Base-by-base conservation (phyloP, 1,140 invertebrate genomes). In the Zaprionus inermis region DNA sequence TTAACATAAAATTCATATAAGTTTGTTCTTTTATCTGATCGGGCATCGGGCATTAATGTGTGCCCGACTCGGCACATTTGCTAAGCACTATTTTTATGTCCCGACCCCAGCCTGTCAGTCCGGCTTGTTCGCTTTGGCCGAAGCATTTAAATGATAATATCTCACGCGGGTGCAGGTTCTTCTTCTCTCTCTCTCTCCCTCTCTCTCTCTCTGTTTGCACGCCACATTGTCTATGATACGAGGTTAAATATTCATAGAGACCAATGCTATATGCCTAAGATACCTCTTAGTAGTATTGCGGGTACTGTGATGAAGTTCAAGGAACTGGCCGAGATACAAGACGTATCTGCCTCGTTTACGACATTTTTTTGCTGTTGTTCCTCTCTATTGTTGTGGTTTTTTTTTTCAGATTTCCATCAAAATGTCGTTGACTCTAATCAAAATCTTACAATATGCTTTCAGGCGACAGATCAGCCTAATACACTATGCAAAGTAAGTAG, bases 121-220 rank as follows among this genome's bases (percentile, higher is more conserved):
- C 81, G 77, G 81, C 55, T 58, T 72, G 44, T 30, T 66, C 49
- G 52, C 58, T 18, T 59, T 44, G 36, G 34, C 6, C 12, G 38
- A 57, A 66, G 46, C 68, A 84, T 84, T 85, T 74, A 65, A 85
- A 84, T 84, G 78, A 85, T 84, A 84, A 85, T 80, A 81, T 84
- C 81, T 68, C n/a, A 41, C 59, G 52, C 49, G 18, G 54, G 14
- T 69, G 34, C 57, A 68, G 52, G 76, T 81, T 67, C n/a, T 55
- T 4, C 16, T 58, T 51, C 46, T 11, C 9, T 18, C 22, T 16
- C 41, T 9, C 10, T 1, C 16, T 20, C n/a, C 24, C 9, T 49
- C 56, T 54, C 4, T n/a, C n/a, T n/a, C n/a, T 24, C 14, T 38
- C 12, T 5, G 12, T n/a, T n/a, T 38, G 36, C 16, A 7, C 38